These are phyloP conservation scores for Athrips mouffetella DNA, from an alignment of 2,888 invertebrate species.

Conservation along the genomic window DNA sequence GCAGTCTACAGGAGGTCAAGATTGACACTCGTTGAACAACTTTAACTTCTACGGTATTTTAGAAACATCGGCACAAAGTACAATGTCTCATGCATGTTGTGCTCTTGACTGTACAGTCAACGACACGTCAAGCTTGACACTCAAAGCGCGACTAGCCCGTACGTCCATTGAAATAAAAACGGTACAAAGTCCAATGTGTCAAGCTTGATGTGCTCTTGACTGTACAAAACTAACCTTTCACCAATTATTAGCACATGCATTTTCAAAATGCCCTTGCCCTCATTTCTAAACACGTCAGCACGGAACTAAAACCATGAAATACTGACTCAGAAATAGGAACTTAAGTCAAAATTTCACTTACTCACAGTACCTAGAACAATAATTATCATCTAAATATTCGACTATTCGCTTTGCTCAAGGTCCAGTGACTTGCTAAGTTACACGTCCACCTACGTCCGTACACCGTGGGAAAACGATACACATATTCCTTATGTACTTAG, in stretches of 20 bases:
- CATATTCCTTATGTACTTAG: not conserved
- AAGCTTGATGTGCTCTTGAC: no score
- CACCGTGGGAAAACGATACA: constrained; percentile 2
- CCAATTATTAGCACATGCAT: not conserved
- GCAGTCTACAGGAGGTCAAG: no score
- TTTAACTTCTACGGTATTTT: no score
- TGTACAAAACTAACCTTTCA: not conserved
- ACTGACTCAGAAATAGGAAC: not conserved
- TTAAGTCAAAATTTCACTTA: not conserved
- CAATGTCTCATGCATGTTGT: no score
- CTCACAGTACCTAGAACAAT: not conserved
- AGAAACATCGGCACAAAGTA: no score
- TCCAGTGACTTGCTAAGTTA: not conserved
- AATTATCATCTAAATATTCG: not conserved
- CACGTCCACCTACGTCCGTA: not conserved
- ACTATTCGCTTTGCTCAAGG: not conserved
- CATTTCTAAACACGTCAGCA: not conserved
- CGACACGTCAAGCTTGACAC: no score
- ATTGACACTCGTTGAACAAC: no score
- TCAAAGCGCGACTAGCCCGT: no score
- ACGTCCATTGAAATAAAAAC: no score
- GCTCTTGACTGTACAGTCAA: no score
- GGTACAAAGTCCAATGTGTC: no score
- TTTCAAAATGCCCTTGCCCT: not conserved
- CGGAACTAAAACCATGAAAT: constrained; percentile 1